These are phyloP conservation scores for Percopsis transmontana DNA, from an alignment of 2,113 vertebrate genomes.

Conservation along the genomic window DNA sequence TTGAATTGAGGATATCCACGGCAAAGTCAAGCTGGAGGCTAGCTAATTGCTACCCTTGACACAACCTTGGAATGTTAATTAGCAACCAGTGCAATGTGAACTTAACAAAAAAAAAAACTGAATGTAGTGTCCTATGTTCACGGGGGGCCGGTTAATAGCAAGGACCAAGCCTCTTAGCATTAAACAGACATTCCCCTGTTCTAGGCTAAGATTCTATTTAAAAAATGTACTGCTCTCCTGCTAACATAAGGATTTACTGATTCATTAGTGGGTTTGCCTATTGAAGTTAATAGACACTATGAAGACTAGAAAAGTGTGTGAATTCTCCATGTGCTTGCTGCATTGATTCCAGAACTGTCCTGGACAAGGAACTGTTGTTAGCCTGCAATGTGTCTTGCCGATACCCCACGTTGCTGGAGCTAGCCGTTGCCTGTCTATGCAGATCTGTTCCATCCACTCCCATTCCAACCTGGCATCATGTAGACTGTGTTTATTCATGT, in stretches of 20 bases:
- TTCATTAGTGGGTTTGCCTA: background rate
- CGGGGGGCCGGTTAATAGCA: conserved; percentile 40
- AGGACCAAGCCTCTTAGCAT: conserved; percentile 25
- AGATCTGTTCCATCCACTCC: conserved; percentile 40
- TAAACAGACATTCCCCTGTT: conserved; percentile 17
- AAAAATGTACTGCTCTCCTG: background rate
- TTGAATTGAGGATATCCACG: too few relatives aligned
- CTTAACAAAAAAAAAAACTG: conserved; percentile 39
- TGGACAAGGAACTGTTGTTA: conserved; percentile 23
- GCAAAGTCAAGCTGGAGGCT: too few relatives aligned
- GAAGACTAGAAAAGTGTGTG: conserved; percentile 5
- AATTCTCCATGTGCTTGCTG: background rate
- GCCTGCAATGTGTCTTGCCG: conserved; percentile 37
- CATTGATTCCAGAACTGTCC: background rate
- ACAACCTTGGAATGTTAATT: conserved; percentile 73
- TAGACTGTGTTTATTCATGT: conserved; percentile 36
- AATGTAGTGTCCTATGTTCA: conserved; percentile 43
- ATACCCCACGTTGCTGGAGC: conserved; percentile 22
- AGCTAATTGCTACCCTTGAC: conserved; percentile 63
- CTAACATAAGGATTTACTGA: background rate
- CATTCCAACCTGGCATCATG: conserved; percentile 36
- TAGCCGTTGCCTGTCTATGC: conserved; percentile 8
- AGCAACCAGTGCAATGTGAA: conserved; percentile 57
- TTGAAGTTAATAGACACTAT: background rate
- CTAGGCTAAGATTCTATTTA: background rate